phyloP scores from a whole-genome alignment of 1,140 invertebrate genomes.

The Cotesia glomerata region DNA sequence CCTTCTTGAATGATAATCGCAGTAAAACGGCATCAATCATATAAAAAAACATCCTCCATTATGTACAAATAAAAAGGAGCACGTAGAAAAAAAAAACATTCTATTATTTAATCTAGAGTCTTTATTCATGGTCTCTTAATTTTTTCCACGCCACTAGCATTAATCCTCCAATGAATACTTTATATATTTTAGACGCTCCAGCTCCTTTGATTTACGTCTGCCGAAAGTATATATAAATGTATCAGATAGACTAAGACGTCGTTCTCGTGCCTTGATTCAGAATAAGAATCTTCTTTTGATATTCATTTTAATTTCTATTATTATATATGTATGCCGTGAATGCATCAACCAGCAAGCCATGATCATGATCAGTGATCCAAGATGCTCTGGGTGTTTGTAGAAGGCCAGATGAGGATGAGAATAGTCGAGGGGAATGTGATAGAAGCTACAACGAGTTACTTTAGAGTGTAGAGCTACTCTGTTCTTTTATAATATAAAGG shows the following conservation, averaged over 20 bases:
- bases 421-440: too few relatives aligned
- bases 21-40: conserved; percentile 1
- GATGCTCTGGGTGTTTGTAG: not conserved
- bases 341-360: not conserved
- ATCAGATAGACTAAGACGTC: not conserved
- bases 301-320: too few relatives aligned
- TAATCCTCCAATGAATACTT: conserved; percentile 32
- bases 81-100: not conserved
- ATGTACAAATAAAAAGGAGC: too few relatives aligned
- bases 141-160: conserved; percentile 44
- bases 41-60: too few relatives aligned
- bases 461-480: not conserved
- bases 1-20: conserved; percentile 6
- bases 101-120: conserved; percentile 40
- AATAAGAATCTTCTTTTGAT: not conserved
- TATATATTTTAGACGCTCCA: conserved; percentile 14
- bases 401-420: too few relatives aligned
- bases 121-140: conserved; percentile 42
- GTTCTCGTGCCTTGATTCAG: not conserved
- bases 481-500: not conserved
- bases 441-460: not conserved
- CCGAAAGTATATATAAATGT: not conserved
- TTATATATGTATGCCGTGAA: not conserved
- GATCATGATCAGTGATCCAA: not conserved
- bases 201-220: not conserved